Evolutionary conservation across 2,888 invertebrate genomes (phyloP).

Genomic region (Mythimna albipuncta): DNA sequence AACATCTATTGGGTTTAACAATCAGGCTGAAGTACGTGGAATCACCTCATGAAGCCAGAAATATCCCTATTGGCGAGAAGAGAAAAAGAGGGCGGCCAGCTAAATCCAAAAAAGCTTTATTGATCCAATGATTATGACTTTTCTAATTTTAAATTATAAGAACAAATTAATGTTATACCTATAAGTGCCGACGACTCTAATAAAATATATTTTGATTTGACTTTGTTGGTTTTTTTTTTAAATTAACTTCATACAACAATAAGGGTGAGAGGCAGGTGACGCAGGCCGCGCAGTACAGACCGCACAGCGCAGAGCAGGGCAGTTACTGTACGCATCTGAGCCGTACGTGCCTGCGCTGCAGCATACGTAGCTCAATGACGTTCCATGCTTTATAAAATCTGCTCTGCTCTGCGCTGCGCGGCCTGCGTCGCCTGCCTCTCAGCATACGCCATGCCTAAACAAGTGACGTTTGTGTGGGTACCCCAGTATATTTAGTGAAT

Average conservation of each 20-base stretch:
- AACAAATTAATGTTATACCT: conserved; percentile 10
- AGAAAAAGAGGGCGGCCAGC: conserved; percentile 39
- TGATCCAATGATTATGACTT: conserved; percentile 7
- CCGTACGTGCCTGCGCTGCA: too few species aligned
- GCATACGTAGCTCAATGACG: too few species aligned
- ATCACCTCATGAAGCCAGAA: conserved; percentile 41
- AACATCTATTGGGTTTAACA: conserved; percentile 40
- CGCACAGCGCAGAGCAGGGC: too few species aligned
- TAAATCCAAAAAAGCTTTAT: conserved; percentile 30
- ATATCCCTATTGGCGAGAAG: conserved; percentile 43
- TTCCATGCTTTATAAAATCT: too few species aligned
- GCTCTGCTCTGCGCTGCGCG: too few species aligned
- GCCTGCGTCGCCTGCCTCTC: not conserved
- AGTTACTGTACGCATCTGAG: too few species aligned
- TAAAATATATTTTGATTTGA: conserved; percentile 8
- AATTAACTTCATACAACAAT: too few species aligned
- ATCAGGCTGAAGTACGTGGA: conserved; percentile 16
- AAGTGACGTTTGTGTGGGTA: not conserved
- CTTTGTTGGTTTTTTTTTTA: not conserved
- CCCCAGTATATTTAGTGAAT: not conserved
- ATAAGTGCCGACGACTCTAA: conserved; percentile 7
- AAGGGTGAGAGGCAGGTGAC: too few species aligned
- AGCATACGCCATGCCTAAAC: conserved; percentile 1
- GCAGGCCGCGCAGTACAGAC: too few species aligned
- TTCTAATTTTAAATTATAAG: conserved; percentile 6